Conservation (phyloP, 2,888 invertebrate genomes). For the Smittia aterrima region DNA sequence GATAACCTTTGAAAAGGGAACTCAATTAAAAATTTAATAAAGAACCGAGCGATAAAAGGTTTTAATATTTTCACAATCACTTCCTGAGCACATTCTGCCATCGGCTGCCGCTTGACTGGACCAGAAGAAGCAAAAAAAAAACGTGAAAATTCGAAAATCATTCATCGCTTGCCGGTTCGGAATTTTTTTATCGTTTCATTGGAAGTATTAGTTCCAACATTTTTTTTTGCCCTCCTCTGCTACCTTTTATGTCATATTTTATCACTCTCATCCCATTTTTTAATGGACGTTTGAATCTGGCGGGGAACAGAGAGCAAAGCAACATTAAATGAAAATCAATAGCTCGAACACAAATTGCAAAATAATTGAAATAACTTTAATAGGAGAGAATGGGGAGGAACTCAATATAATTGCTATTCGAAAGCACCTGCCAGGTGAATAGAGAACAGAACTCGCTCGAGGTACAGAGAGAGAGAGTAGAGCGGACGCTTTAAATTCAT, state of each 20-base stretch:
- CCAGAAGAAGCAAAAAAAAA: conserved; percentile 11
- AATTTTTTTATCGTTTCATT: conserved; percentile 10
- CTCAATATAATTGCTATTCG: background rate
- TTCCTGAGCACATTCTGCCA: conserved; percentile 27
- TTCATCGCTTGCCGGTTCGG: conserved; percentile 22
- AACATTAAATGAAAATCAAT: conserved; percentile 38
- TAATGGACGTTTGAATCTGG: background rate
- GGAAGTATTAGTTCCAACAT: conserved; percentile 6
- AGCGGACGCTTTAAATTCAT: conserved; percentile 16
- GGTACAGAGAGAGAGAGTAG: background rate
- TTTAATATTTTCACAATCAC: conserved; percentile 37
- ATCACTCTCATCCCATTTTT: background rate
- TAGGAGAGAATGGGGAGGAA: background rate
- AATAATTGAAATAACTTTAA: conserved; percentile 41
- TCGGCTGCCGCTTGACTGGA: conserved; percentile 6
- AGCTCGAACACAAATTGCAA: conserved; percentile 34
- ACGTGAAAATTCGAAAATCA: conserved; percentile 17
- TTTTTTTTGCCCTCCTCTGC: background rate
- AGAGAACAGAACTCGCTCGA: too few species aligned
- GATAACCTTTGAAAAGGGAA: background rate
- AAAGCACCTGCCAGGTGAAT: background rate
- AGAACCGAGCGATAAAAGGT: conserved; percentile 25
- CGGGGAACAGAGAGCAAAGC: background rate
- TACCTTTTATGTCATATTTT: conserved; percentile 33
- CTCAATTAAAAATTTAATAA: conserved; percentile 40